phyloP scores from a whole-genome alignment of 2,797 vertebrate species.

The Eupleurogrammus muticus region DNA sequence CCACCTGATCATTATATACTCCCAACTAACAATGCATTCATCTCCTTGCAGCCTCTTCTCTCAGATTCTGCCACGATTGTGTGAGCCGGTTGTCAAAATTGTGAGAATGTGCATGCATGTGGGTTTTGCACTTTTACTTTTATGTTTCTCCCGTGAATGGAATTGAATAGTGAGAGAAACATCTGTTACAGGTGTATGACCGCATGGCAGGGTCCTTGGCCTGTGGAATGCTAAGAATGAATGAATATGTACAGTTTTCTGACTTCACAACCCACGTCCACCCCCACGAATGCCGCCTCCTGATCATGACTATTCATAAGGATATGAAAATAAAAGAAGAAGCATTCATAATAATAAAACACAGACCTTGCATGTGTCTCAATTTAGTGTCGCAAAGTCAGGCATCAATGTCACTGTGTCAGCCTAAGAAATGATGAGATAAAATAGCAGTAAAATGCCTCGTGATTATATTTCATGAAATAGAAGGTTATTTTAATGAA shows the following conservation, averaged over 20 bases:
- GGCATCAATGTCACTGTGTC: conserved; percentile 37
- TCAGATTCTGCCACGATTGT: not conserved
- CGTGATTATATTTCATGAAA: not conserved
- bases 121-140: conserved; percentile 1
- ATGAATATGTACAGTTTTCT: conserved; percentile 38
- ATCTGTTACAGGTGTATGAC: not conserved
- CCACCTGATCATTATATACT: conserved; percentile 20
- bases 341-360: conserved; percentile 39
- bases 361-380: conserved; percentile 37
- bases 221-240: conserved; percentile 20
- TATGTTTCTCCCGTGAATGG: not conserved
- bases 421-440: conserved; percentile 11
- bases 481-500: not conserved
- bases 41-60: not conserved
- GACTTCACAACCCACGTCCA: conserved; percentile 30
- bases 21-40: conserved; percentile 7
- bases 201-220: conserved; percentile 10
- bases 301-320: conserved; percentile 63
- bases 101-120: not conserved
- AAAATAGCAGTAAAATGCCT: conserved; percentile 8
- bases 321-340: conserved; percentile 18
- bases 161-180: not conserved
- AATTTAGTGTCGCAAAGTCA: conserved; percentile 43
- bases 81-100: conserved; percentile 4
- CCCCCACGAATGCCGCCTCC: conserved; percentile 19